Base-by-base conservation (phyloP, 1,140 invertebrate genomes). In the Trichonephila clavipes region DNA sequence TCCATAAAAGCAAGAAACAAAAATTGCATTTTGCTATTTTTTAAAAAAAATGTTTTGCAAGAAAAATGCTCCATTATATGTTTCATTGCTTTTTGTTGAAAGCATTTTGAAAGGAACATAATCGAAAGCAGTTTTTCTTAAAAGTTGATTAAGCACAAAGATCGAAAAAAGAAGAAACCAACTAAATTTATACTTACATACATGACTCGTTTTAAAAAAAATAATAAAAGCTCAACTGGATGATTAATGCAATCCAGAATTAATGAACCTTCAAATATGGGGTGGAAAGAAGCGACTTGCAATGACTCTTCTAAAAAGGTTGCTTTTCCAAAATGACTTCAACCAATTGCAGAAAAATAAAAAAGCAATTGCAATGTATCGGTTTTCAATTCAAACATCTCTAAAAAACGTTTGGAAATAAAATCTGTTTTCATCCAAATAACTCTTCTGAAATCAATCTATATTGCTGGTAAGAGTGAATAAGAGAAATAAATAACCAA, bases 371-470 rank as follows among this genome's bases (percentile, higher is more conserved):
- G 21, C 51, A 58, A 59, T 51, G 58, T 85, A 85, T 85, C 28
- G 83, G 58, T 61, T 85, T 85, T 85, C 24, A 85, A 59, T 24
- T 85, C 81, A 83, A 44, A 21, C 40, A 19, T 40, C 21, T 58
- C n/a, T 18, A 16, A 58, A 85, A 61, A 85, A 61, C 44, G 10
- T 85, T 58, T 85, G 19, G 51, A 58, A 85, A 85, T 28, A 59
- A 85, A 85, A 85, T 85, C 51, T 85, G 83, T 85, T 59, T 85
- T 85, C 83, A 51, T 85, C 51, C 51, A 12, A 21, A 85, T 16
- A 85, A 61, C 34, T 40, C 28, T 18, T 77, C 14, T 18, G 28
- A 28, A 77, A 61, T 85, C 83, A 85, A 85, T 85, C 83, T 28
- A 59, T 85, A 59, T 59, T 85, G 10, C 58, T 16, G 21, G 21